Conservation (phyloP, 37 sponge, comb jelly and placozoan genomes). For the Agelas oroides region DNA sequence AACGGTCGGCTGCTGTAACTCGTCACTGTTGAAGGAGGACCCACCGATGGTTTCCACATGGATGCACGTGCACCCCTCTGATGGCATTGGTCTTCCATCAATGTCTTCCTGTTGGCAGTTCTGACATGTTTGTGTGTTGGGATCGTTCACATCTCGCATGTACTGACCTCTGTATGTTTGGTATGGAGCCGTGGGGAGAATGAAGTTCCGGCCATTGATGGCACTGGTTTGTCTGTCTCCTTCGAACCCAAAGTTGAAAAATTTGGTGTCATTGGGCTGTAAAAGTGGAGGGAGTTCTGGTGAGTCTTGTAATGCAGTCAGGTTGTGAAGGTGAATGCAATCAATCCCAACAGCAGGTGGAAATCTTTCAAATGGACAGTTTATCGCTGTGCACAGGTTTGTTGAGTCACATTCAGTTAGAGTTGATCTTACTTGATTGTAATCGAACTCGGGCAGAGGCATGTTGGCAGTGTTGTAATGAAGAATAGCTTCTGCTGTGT, state of each 20-base stretch:
- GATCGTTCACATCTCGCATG: background rate
- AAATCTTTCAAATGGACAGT: constrained; percentile 75
- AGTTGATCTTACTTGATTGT: background rate
- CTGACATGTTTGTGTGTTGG: background rate
- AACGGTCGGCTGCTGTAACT: background rate
- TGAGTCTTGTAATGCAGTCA: constrained; percentile 5
- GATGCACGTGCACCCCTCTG: background rate
- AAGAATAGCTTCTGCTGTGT: constrained; percentile 58
- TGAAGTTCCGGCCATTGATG: constrained; percentile 78
- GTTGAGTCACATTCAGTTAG: constrained; percentile 8
- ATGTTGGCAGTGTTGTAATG: constrained; percentile 48
- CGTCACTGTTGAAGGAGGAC: background rate
- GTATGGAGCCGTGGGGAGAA: constrained; percentile 58
- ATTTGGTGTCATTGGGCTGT: background rate
- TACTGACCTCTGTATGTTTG: constrained; percentile 20
- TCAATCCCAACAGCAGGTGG: constrained; percentile 20
- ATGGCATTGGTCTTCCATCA: background rate
- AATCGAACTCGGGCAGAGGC: too few relatives aligned
- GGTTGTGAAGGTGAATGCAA: constrained; percentile 52
- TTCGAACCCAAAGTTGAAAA: constrained; percentile 86
- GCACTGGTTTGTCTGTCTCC: constrained; percentile 60
- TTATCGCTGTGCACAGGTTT: constrained; percentile 57
- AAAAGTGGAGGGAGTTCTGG: constrained; percentile 14
- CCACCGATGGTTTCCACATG: background rate
- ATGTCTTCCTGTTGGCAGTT: background rate